Evolutionary conservation across 2,888 invertebrate species (phyloP).

Genomic region (Drosophila nigritarsus): DNA sequence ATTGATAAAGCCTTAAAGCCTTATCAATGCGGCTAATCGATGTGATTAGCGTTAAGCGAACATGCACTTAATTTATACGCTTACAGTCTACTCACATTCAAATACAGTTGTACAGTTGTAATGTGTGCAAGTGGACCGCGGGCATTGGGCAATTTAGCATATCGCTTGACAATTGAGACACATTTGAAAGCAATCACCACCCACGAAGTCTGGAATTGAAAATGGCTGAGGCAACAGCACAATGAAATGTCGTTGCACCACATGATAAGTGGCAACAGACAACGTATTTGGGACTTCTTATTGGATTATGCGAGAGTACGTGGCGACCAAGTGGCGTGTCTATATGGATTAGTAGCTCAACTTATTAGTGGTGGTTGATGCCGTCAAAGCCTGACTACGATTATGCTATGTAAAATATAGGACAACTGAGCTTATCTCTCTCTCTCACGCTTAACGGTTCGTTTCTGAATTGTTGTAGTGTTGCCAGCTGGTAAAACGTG

Average conservation of each 20-base stretch:
- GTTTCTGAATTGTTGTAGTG: constrained; percentile 9
- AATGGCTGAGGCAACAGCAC: constrained; percentile 70
- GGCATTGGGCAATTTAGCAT: constrained; percentile 34
- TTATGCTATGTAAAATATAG: constrained; percentile 50
- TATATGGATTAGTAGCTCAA: constrained; percentile 60
- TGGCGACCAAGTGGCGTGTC: constrained; percentile 51
- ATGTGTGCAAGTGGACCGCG: constrained; percentile 7
- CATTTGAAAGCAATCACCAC: constrained; percentile 30
- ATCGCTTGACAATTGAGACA: constrained; percentile 41
- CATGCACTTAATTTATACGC: constrained; percentile 11
- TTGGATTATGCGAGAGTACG: constrained; percentile 65
- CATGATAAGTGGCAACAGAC: constrained; percentile 3
- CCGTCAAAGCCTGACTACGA: constrained; percentile 19
- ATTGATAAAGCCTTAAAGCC: constrained; percentile 47
- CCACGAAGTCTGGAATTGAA: constrained; percentile 38
- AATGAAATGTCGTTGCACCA: constrained; percentile 63
- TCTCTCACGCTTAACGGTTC: constrained; percentile 17
- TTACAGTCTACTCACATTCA: not conserved
- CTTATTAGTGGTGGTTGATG: constrained; percentile 42
- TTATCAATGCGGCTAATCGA: constrained; percentile 70
- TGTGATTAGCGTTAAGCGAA: constrained; percentile 51
- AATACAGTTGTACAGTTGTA: not conserved
- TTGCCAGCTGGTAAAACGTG: not conserved
- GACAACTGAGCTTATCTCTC: constrained; percentile 11
- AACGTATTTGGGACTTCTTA: constrained; percentile 53